Conservation (phyloP, 2,888 invertebrate species). For the Orthosia gothica region DNA sequence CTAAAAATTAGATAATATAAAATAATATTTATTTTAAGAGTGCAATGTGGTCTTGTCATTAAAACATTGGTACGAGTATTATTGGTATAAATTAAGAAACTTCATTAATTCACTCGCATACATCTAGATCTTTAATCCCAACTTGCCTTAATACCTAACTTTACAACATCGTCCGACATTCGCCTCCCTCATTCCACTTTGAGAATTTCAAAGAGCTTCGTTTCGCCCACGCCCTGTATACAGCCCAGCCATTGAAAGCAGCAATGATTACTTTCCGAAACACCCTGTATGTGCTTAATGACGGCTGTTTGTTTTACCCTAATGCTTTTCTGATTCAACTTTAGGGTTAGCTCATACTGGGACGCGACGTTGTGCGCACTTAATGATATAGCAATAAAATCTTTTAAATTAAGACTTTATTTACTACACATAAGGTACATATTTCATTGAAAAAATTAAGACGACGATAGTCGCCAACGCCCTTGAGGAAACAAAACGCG, state of each 20-base stretch:
- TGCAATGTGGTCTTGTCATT: no score
- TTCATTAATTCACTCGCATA: slow-evolving; percentile 1
- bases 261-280: slow-evolving; percentile 61
- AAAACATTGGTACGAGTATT: no score
- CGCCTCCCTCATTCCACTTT: slow-evolving; percentile 42
- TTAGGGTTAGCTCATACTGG: slow-evolving; percentile 8
- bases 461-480: no score
- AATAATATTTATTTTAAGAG: no score
- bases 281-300: slow-evolving; percentile 57
- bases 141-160: slow-evolving; percentile 20
- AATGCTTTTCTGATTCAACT: slow-evolving; percentile 62
- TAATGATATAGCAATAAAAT: not conserved
- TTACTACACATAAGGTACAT: not conserved
- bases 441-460: no score
- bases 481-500: no score
- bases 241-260: slow-evolving; percentile 56
- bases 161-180: slow-evolving; percentile 20
- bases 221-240: slow-evolving; percentile 57
- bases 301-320: slow-evolving; percentile 53
- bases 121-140: slow-evolving; percentile 7
- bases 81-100: not conserved
- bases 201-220: slow-evolving; percentile 52
- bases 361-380: not conserved
- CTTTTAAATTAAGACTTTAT: not conserved
- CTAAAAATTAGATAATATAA: no score